Percentiles rank a stretch among this genome's conserved stretches.
These are phyloP conservation scores for Drosophila ficusphila DNA, from an alignment of 1,140 invertebrate species.

Conservation along the genomic window DNA sequence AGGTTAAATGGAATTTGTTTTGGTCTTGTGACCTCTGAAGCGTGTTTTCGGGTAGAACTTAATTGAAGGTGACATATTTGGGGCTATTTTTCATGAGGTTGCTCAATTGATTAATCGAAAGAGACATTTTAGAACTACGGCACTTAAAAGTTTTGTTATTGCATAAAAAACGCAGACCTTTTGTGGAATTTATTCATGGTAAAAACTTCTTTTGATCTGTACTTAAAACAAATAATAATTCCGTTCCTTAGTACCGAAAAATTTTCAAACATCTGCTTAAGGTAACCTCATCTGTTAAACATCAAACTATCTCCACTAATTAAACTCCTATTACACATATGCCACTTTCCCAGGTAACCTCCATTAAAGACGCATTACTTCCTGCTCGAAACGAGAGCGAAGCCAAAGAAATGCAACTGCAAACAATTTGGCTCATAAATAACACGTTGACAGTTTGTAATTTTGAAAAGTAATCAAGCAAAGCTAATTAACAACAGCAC, in stretches of 20 bases:
- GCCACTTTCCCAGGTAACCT: constrained; percentile 5
- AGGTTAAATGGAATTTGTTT: constrained; percentile 68
- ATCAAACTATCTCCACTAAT: neutral
- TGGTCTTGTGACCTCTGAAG: constrained; percentile 20
- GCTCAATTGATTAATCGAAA: constrained; percentile 5
- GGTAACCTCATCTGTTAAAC: neutral
- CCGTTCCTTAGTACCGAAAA: too few relatives aligned
- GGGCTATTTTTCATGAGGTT: constrained; percentile 2
- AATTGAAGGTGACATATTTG: constrained; percentile 56
- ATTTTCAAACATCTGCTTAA: neutral
- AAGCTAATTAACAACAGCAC: constrained; percentile 73
- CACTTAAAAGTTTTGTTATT: neutral
- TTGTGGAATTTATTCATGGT: too few relatives aligned
- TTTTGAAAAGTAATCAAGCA: constrained; percentile 80
- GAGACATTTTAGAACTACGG: neutral
- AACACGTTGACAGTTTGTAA: constrained; percentile 80
- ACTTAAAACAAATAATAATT: too few relatives aligned
- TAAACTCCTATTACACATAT: constrained; percentile 39
- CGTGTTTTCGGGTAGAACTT: constrained; percentile 20
- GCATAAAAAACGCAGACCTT: too few relatives aligned
- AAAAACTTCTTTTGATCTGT: too few relatives aligned
- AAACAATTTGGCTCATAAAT: constrained; percentile 64
- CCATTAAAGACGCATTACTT: constrained; percentile 49
- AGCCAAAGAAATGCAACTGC: constrained; percentile 38
- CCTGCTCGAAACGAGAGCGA: neutral